A percentile compares a stretch with the other conserved stretches of the same genome.
Evolutionary conservation across 2,113 vertebrate genomes (phyloP).

Genomic region (Alethe castanea): DNA sequence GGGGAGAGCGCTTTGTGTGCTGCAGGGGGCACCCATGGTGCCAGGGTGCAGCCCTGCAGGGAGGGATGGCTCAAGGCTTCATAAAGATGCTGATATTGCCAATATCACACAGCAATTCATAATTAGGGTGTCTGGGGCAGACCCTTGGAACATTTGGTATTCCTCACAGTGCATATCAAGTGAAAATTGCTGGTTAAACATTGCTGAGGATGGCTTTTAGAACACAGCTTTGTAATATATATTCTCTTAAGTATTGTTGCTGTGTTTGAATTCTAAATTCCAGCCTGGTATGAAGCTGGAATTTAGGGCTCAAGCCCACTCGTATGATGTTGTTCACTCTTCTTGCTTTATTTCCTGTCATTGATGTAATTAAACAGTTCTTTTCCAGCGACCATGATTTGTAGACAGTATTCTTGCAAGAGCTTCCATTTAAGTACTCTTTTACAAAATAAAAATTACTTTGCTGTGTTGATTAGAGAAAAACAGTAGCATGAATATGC

Average conservation of each 20-base stretch:
- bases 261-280: not conserved
- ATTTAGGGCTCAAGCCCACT: not conserved
- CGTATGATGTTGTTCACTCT: not conserved
- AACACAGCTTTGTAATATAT: not conserved
- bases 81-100: not conserved
- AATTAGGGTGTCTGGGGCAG: not conserved
- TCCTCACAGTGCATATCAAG: not conserved
- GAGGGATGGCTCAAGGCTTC: not conserved
- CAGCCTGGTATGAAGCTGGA: not conserved
- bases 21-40: not conserved
- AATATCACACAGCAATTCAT: not conserved
- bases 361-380: not conserved
- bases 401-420: not conserved
- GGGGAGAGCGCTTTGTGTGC: not conserved
- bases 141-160: not conserved
- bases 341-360: not conserved
- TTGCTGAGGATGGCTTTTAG: not conserved
- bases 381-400: not conserved
- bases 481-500: not conserved
- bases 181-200: not conserved
- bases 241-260: not conserved
- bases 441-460: not conserved
- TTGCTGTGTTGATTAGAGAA: not conserved
- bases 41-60: not conserved
- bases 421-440: not conserved